These are phyloP conservation scores for Semotilus atromaculatus DNA, from an alignment of 2,797 vertebrate species.

Conservation along the genomic window DNA sequence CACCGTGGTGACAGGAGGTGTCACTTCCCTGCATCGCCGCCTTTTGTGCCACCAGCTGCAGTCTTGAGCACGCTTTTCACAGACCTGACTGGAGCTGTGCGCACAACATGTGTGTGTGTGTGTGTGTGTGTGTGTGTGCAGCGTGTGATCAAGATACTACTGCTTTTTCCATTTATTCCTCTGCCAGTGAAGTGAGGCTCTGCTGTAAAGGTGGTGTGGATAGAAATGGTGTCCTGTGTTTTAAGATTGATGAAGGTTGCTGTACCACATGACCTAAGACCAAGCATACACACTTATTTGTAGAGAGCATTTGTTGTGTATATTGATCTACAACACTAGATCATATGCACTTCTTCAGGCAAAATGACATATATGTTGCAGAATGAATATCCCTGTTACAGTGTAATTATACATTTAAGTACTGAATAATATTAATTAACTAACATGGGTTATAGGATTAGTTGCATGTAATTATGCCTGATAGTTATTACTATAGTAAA, in stretches of 20 bases:
- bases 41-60: constrained; percentile 80
- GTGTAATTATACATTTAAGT: too few relatives aligned
- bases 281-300: neutral
- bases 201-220: constrained; percentile 12
- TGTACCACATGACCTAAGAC: neutral
- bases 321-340: constrained; percentile 47
- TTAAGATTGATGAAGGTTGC: neutral
- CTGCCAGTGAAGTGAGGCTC: constrained; percentile 12
- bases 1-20: constrained; percentile 85
- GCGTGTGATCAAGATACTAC: constrained; percentile 27
- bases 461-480: too few relatives aligned
- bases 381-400: neutral
- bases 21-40: constrained; percentile 88
- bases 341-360: constrained; percentile 8
- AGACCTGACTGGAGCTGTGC: constrained; percentile 56
- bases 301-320: constrained; percentile 23
- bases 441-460: too few relatives aligned
- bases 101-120: constrained; percentile 30
- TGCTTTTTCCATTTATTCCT: constrained; percentile 31
- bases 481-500: too few relatives aligned
- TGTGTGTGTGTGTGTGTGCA: constrained; percentile 13
- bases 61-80: constrained; percentile 52
- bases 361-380: constrained; percentile 18
- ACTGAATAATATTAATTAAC: too few relatives aligned
- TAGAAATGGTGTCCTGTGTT: neutral